Conservation (phyloP, 2,113 vertebrate species). For the Protobothrops flavoviridis region DNA sequence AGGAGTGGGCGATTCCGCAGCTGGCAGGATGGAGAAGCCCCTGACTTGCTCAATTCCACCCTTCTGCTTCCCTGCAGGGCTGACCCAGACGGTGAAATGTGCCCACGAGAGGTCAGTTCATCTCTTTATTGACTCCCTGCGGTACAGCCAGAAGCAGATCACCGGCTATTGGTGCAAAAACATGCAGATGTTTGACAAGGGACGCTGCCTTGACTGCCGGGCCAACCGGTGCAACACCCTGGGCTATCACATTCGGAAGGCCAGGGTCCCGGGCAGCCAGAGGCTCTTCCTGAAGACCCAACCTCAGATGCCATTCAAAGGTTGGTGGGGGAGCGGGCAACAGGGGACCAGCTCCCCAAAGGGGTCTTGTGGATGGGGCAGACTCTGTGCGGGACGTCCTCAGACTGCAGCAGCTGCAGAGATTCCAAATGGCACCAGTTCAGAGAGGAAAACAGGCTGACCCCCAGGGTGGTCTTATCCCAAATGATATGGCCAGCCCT, state of each 20-base stretch:
- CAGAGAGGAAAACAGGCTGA: not conserved
- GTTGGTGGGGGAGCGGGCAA: slow-evolving; percentile 34
- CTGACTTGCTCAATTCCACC: not conserved
- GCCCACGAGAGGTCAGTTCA: slow-evolving; percentile 91
- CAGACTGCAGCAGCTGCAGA: not conserved
- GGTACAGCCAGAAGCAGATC: slow-evolving; percentile 79
- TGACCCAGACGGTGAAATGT: slow-evolving; percentile 89
- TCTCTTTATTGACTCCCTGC: slow-evolving; percentile 91
- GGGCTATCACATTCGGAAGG: slow-evolving; percentile 82
- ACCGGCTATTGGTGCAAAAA: slow-evolving; percentile 84
- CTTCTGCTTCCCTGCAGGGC: slow-evolving; percentile 69
- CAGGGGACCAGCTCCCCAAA: not conserved
- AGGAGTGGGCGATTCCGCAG: not conserved
- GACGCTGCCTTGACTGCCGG: slow-evolving; percentile 85
- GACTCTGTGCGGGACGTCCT: not conserved
- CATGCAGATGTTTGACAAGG: slow-evolving; percentile 83
- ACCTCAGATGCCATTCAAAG: slow-evolving; percentile 84
- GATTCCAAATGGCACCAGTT: not conserved
- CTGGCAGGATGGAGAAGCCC: not conserved
- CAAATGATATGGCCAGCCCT: not conserved
- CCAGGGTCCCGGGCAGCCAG: slow-evolving; percentile 66
- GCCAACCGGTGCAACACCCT: slow-evolving; percentile 87
- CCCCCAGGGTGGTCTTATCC: not conserved
- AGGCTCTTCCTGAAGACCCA: slow-evolving; percentile 84
- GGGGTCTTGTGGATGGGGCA: not conserved